Evolutionary conservation across 2,888 invertebrate genomes (phyloP).

Genomic region (Platycnemis pennipes): DNA sequence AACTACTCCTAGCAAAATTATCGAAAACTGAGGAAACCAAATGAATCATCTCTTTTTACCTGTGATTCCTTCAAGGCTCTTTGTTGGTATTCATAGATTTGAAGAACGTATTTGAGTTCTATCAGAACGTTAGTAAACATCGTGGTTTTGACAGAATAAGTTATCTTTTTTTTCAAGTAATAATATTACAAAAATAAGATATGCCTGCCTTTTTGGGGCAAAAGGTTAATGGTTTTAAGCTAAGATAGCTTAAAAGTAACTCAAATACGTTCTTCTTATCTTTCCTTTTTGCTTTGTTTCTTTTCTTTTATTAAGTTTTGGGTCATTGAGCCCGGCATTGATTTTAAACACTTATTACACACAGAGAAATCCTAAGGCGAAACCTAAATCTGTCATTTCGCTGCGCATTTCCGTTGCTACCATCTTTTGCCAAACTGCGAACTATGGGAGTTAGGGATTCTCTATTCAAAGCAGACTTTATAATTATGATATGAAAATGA

Average conservation of each 20-base stretch:
- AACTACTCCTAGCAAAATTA: background rate
- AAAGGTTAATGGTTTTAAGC: background rate
- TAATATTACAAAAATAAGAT: background rate
- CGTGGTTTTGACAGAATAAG: background rate
- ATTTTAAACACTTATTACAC: background rate
- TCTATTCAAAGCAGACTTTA: too few relatives aligned
- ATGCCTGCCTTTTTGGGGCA: background rate
- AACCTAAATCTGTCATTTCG: too few relatives aligned
- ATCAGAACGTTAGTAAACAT: background rate
- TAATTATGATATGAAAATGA: too few relatives aligned
- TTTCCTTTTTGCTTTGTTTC: background rate
- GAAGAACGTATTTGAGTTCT: slow-evolving; percentile 12
- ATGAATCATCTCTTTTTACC: background rate
- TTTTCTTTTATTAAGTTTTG: background rate
- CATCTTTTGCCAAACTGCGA: too few relatives aligned
- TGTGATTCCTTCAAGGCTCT: background rate
- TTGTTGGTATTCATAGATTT: background rate
- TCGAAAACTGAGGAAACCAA: background rate
- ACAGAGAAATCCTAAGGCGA: too few relatives aligned
- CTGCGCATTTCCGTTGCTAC: too few relatives aligned
- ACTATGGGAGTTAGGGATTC: too few relatives aligned
- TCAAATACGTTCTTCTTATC: background rate
- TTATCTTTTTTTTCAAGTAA: background rate
- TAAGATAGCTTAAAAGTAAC: background rate
- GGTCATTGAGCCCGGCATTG: background rate